phyloP scores from a whole-genome alignment of 2,113 vertebrate genomes.

The Morone chrysops region DNA sequence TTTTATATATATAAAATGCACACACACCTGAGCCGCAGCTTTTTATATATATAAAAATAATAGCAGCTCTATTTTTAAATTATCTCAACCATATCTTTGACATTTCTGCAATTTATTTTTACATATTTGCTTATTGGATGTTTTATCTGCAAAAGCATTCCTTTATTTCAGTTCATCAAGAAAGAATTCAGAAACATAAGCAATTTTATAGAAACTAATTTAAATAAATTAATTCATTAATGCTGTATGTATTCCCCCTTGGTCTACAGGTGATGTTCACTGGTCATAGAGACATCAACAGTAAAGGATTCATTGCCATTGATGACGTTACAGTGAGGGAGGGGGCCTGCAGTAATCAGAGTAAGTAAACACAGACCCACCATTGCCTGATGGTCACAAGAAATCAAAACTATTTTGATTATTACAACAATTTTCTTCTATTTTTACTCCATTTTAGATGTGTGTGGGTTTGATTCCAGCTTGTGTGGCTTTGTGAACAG shows the following conservation, averaged over 20 bases:
- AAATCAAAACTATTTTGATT: not conserved
- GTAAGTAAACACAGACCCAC: constrained; percentile 51
- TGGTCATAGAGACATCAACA: constrained; percentile 65
- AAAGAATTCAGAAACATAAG: not conserved
- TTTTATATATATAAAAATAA: too few species aligned
- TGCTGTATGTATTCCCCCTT: not conserved
- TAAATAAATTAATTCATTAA: not conserved
- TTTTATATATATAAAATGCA: too few species aligned
- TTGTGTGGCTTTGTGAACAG: constrained; percentile 77
- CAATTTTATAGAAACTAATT: too few species aligned
- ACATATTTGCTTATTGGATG: too few species aligned
- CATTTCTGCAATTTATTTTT: too few species aligned
- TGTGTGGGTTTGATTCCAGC: constrained; percentile 80
- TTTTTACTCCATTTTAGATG: constrained; percentile 52
- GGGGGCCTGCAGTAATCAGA: constrained; percentile 71
- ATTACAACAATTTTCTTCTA: not conserved
- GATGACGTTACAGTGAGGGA: constrained; percentile 81
- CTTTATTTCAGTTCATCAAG: too few species aligned
- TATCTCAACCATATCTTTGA: too few species aligned
- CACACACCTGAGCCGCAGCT: too few species aligned
- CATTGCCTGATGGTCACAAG: not conserved
- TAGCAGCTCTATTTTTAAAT: too few species aligned
- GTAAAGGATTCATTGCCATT: constrained; percentile 81
- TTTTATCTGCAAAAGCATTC: too few species aligned
- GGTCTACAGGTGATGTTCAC: constrained; percentile 73